Evolutionary conservation across 2,113 vertebrate genomes (phyloP), one percentile per base, ranked within the genome.

Genomic region (Syngnathus scovelli): DNA sequence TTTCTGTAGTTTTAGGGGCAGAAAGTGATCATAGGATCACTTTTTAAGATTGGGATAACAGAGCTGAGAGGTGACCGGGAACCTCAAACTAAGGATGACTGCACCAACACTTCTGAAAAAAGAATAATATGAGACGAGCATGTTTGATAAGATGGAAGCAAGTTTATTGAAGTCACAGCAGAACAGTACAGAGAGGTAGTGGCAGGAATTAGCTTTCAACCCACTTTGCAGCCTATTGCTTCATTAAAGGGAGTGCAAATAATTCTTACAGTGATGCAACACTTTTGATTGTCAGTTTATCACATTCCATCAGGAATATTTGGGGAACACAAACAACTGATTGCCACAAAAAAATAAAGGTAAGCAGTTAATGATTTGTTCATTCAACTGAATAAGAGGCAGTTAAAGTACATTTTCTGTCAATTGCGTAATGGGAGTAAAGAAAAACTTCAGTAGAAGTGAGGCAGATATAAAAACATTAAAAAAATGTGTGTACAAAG

Each of bases 111-210:
- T 12, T 11, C 41, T 43, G 41, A 43, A 0, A 12, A 13, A 23
- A 23, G 23, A 5, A 52, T 8, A 52, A 10, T 21, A 52, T 0
- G 19, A n/a, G 49, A 52, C 6, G 8, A n/a, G n/a, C 7, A 59
- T 16, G 13, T 5, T 7, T 1, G 56, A 23, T 37, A 61, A 39
- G 37, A 44, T 39, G n/a, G 39, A 62, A 62, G 61, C 51, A 83
- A 66, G 7, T 94, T 93, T 95, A 94, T 93, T 95, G 85, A 76
- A 83, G 84, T 77, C 61, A 84, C 81, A 84, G 83, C 85, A 84
- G 85, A 79, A 85, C 70, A 83, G 75, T 60, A 77, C 75, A 83
- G 67, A 87, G 92, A 94, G 92, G 92, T 90, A 93, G 91, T 79
- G 85, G 84, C 78, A 87, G 83, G 44, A 83, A 80, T 78, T 56